phyloP scores from a whole-genome alignment of 1,140 invertebrate genomes.

The Drosophila saltans region DNA sequence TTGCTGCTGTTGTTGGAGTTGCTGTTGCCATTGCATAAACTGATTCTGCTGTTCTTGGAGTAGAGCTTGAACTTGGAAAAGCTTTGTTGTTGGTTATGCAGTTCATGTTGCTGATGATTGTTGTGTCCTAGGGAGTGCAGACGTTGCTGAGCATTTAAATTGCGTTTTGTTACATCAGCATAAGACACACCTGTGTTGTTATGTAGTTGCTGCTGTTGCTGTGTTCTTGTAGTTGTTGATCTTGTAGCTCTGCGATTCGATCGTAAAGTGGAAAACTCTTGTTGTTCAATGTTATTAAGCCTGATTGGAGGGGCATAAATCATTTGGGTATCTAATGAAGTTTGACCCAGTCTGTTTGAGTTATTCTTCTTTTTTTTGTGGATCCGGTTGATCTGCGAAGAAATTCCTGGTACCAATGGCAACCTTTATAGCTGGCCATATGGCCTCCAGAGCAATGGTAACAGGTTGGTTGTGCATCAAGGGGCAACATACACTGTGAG shows the following conservation, averaged over 20 bases:
- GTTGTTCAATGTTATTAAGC: background rate
- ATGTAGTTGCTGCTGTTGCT: background rate
- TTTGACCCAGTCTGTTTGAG: background rate
- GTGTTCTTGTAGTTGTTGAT: background rate
- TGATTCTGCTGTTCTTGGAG: constrained; percentile 1
- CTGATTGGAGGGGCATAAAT: background rate
- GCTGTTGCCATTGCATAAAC: background rate
- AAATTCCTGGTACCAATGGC: too few relatives aligned
- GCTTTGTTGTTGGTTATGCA: background rate
- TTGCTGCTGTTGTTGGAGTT: background rate
- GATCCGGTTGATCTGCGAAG: background rate
- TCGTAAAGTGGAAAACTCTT: too few relatives aligned
- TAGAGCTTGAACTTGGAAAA: background rate
- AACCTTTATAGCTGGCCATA: too few relatives aligned
- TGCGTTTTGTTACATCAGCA: background rate
- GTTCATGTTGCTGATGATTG: background rate
- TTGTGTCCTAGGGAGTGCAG: background rate
- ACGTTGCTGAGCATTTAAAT: constrained; percentile 3
- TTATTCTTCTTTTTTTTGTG: background rate
- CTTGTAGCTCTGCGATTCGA: background rate
- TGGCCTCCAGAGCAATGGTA: too few relatives aligned
- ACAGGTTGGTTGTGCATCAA: too few relatives aligned
- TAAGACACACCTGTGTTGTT: constrained; percentile 2
- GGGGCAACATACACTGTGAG: too few relatives aligned
- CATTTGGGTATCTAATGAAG: background rate